These are phyloP conservation scores for Drosophila lini DNA, from an alignment of 1,140 invertebrate species.

Conservation along the genomic window DNA sequence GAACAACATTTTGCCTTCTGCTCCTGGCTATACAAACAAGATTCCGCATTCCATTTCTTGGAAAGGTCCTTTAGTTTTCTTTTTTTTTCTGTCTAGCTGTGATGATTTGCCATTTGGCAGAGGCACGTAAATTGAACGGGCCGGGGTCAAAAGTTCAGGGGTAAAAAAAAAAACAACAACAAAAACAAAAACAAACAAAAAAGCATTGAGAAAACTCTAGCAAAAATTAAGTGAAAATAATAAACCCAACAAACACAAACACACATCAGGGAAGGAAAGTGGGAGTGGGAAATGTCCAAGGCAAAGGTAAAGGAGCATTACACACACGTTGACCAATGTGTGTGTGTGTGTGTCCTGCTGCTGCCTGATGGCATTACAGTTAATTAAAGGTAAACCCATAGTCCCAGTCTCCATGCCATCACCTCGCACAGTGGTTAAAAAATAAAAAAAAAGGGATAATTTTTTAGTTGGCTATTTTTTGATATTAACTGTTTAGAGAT, in stretches of 20 bases:
- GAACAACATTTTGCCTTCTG: slow-evolving; percentile 50
- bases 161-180: slow-evolving; percentile 27
- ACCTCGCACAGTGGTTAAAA: slow-evolving; percentile 35
- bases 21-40: slow-evolving; percentile 42
- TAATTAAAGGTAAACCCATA: slow-evolving; percentile 68
- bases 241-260: slow-evolving; percentile 53
- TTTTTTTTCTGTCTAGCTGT: slow-evolving; percentile 55
- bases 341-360: slow-evolving; percentile 1
- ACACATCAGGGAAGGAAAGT: not conserved
- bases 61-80: slow-evolving; percentile 10
- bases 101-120: slow-evolving; percentile 74
- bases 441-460: not conserved
- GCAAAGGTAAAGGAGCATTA: slow-evolving; percentile 16
- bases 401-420: not conserved
- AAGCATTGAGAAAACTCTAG: slow-evolving; percentile 35
- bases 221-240: slow-evolving; percentile 82
- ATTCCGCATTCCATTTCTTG: slow-evolving; percentile 33
- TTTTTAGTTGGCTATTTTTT: not conserved
- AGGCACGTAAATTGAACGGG: slow-evolving; percentile 60
- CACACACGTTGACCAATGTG: slow-evolving; percentile 43
- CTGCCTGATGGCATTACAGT: slow-evolving; percentile 55
- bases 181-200: slow-evolving; percentile 8
- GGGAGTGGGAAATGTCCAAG: not conserved
- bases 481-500: not conserved
- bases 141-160: slow-evolving; percentile 26